A percentile compares a stretch with the other conserved stretches of the same genome.
Conservation (phyloP, 2,113 vertebrate genomes). For the Nanorana parkeri region DNA sequence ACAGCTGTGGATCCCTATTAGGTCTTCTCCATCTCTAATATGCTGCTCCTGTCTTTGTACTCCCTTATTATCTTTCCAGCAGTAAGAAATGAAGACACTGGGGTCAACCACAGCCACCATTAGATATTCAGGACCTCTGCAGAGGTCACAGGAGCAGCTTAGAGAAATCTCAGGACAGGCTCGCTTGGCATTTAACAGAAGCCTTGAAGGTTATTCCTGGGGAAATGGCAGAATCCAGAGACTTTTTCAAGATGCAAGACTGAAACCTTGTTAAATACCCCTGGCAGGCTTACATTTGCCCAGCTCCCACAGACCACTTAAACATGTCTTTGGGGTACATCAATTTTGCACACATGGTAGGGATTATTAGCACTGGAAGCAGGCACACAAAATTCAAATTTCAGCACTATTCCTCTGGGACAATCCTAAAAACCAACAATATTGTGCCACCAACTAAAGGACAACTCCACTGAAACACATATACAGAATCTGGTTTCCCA, state of each 20-base stretch:
- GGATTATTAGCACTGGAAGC: constrained; percentile 31
- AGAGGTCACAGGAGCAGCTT: constrained; percentile 66
- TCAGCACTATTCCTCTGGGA: not conserved
- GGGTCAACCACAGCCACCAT: constrained; percentile 51
- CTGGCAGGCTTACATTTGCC: constrained; percentile 9
- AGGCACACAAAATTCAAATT: constrained; percentile 28
- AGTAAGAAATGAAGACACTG: constrained; percentile 14
- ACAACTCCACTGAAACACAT: not conserved
- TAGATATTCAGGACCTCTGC: constrained; percentile 48
- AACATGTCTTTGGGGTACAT: constrained; percentile 5
- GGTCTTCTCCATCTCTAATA: constrained; percentile 22
- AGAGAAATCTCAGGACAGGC: constrained; percentile 58
- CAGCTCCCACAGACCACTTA: constrained; percentile 10
- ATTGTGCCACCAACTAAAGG: not conserved
- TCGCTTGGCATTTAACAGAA: constrained; percentile 75
- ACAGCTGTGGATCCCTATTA: constrained; percentile 48
- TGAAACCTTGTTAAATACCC: constrained; percentile 22
- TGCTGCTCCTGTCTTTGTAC: constrained; percentile 32
- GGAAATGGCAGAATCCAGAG: constrained; percentile 13
- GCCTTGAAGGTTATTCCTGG: constrained; percentile 63
- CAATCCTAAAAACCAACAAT: not conserved
- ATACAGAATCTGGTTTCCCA: no score
- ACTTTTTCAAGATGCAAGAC: constrained; percentile 23
- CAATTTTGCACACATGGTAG: constrained; percentile 27
- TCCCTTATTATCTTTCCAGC: constrained; percentile 44